These are phyloP conservation scores for Patiria miniata DNA, from an alignment of 35 echinoderm and acorn worm genomes.

Conservation along the genomic window DNA sequence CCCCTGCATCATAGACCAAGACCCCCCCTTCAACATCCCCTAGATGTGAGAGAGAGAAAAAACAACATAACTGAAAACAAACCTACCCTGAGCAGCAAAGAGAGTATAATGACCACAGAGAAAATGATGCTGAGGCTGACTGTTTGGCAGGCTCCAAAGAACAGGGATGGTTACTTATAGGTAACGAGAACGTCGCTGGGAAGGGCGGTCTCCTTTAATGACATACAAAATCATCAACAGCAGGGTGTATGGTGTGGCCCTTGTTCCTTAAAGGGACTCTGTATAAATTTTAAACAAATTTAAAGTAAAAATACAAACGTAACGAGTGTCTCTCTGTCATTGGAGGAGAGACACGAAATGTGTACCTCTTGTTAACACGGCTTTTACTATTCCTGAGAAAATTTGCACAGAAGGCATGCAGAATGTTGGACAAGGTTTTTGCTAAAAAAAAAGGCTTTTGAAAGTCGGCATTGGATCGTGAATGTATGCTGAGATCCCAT, in stretches of 20 bases:
- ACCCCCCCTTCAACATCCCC: not conserved
- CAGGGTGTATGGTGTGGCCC: not conserved
- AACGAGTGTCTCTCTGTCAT: not conserved
- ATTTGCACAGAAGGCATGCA: constrained; percentile 6
- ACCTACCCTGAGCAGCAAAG: not conserved
- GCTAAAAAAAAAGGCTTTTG: not conserved
- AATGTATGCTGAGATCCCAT: no score
- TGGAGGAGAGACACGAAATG: not conserved
- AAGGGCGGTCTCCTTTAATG: not conserved
- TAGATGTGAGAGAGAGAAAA: not conserved
- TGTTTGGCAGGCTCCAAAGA: not conserved
- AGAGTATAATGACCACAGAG: not conserved
- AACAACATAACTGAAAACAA: not conserved
- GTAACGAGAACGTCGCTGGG: not conserved
- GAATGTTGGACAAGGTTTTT: not conserved
- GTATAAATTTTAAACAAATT: constrained; percentile 19
- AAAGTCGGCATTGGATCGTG: no score
- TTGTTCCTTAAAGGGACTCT: not conserved
- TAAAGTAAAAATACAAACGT: no score
- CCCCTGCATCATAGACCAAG: constrained; percentile 20
- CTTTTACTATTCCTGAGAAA: constrained; percentile 5
- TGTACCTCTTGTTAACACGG: not conserved
- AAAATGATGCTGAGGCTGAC: not conserved
- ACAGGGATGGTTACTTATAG: not conserved
- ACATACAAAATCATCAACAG: not conserved